These are phyloP conservation scores for Lethrus apterus DNA, from an alignment of 1,140 invertebrate genomes.

Conservation along the genomic window DNA sequence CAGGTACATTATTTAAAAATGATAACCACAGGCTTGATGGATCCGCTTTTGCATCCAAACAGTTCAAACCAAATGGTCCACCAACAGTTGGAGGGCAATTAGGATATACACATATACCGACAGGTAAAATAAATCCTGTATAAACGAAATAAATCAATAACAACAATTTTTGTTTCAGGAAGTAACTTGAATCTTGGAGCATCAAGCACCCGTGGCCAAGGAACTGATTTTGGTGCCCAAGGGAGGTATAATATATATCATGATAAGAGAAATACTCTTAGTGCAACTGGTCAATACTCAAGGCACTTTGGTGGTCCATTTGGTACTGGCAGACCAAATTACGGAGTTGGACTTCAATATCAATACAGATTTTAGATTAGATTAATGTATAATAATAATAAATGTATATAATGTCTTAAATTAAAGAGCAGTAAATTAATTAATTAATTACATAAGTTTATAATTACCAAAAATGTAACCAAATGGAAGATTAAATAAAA, in stretches of 20 bases:
- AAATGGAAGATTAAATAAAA: no score
- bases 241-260: constrained; percentile 20
- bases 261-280: constrained; percentile 14
- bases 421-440: no score
- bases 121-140: constrained; percentile 12
- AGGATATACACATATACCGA: constrained; percentile 19
- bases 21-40: constrained; percentile 14
- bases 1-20: constrained; percentile 20
- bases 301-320: constrained; percentile 23
- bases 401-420: no score
- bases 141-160: no score
- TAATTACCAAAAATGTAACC: no score
- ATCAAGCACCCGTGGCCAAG: constrained; percentile 15
- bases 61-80: constrained; percentile 19
- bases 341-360: constrained; percentile 21
- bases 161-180: background rate
- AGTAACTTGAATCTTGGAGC: constrained; percentile 16
- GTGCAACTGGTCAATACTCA: constrained; percentile 20
- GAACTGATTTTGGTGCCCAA: constrained; percentile 20
- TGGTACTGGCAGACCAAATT: constrained; percentile 23
- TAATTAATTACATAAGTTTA: no score
- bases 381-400: no score
- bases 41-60: constrained; percentile 16
- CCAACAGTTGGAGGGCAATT: constrained; percentile 16
- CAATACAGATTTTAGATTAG: no score